phyloP scores from a whole-genome alignment of 1,140 invertebrate species.

The Paralvinella palmiformis region DNA sequence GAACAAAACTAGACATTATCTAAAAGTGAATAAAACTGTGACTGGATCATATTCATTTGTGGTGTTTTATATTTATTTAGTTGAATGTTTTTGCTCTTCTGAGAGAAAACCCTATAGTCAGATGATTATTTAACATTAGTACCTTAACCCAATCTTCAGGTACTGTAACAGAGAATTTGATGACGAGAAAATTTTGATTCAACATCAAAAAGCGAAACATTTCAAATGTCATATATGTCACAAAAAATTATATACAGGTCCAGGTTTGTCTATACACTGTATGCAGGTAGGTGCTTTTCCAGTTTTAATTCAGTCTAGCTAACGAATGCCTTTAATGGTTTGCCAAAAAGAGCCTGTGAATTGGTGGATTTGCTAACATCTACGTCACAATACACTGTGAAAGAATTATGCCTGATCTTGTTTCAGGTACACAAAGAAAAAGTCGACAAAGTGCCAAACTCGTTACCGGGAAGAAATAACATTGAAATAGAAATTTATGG shows the following conservation, averaged over 20 bases:
- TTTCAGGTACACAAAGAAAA: conserved; percentile 97
- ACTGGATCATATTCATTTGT: no score
- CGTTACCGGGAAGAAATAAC: conserved; percentile 92
- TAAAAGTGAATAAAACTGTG: no score
- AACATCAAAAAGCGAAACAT: conserved; percentile 99
- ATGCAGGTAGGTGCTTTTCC: conserved; percentile 76
- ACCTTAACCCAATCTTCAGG: conserved; percentile 57
- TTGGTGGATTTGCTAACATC: no score
- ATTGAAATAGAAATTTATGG: conserved; percentile 99
- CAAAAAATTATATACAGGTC: conserved; percentile 98
- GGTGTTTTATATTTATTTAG: no score
- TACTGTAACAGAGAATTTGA: conserved; percentile 99
- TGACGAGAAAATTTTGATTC: conserved; percentile 99
- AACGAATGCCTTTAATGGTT: no score
- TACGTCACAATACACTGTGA: no score
- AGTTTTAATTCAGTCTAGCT: background rate
- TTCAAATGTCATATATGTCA: conserved; percentile 99
- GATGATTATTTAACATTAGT: no score
- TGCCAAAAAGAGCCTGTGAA: no score
- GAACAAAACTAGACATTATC: no score
- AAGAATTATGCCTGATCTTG: no score
- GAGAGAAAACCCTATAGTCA: no score
- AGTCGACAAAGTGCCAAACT: conserved; percentile 99
- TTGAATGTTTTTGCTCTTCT: no score
- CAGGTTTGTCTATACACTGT: conserved; percentile 94